Evolutionary conservation across 2,888 invertebrate species (phyloP).

Genomic region (Dyspetes luteomarginatus): DNA sequence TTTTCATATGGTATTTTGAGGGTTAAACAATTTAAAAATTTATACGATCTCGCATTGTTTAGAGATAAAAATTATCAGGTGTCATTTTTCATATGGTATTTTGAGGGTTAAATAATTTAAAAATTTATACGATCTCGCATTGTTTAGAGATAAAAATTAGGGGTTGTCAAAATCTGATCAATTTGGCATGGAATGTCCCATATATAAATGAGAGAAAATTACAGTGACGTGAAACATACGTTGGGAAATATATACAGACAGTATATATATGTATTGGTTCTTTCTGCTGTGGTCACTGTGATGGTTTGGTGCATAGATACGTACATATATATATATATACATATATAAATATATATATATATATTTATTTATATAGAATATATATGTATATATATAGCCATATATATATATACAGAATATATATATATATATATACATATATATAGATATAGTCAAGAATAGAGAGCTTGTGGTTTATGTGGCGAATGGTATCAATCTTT

Average conservation of each 20-base stretch:
- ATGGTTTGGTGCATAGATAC: no score
- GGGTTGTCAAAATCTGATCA: not conserved
- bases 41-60: no score
- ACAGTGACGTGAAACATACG: not conserved
- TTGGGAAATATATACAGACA: not conserved
- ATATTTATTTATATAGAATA: slow-evolving; percentile 1
- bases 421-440: not conserved
- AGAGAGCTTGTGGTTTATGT: slow-evolving; percentile 22
- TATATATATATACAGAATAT: not conserved
- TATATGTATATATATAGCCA: not conserved
- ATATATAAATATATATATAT: not conserved
- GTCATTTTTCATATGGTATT: no score
- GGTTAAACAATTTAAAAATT: no score
- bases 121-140: no score
- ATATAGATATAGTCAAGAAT: slow-evolving; percentile 9
- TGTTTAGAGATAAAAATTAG: not conserved
- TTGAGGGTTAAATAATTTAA: no score
- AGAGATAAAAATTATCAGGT: no score
- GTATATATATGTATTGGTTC: no score
- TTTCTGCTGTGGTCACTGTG: not conserved
- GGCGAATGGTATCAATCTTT: slow-evolving; percentile 50
- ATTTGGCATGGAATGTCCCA: not conserved
- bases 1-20: no score
- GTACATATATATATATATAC: not conserved
- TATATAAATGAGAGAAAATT: no score